Percentiles rank a stretch among this genome's conserved stretches.
phyloP scores from a whole-genome alignment of 2,888 invertebrate genomes.

The Diaperis boleti region DNA sequence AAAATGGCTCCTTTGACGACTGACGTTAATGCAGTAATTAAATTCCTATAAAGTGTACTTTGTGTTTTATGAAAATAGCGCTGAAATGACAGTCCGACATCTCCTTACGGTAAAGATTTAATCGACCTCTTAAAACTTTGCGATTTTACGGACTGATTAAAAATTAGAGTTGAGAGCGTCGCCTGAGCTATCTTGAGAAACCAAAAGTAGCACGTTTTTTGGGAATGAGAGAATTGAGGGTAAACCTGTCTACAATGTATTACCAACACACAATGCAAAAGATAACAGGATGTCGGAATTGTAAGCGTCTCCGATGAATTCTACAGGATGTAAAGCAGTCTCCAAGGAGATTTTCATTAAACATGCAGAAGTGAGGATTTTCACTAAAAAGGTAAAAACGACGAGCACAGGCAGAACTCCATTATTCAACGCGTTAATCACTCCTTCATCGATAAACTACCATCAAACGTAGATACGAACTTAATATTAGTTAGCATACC shows the following conservation, averaged over 20 bases:
- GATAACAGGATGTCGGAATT: conserved; percentile 35
- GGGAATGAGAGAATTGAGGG: conserved; percentile 8
- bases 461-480: conserved; percentile 17
- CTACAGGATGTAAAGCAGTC: conserved; percentile 28
- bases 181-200: too few relatives aligned
- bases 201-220: conserved; percentile 7
- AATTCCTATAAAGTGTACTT: conserved; percentile 15
- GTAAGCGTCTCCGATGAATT: conserved; percentile 34
- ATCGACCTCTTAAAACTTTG: background rate
- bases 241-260: conserved; percentile 11
- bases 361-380: conserved; percentile 26
- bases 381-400: conserved; percentile 4
- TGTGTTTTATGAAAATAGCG: conserved; percentile 21
- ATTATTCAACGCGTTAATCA: background rate
- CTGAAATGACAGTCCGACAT: conserved; percentile 11
- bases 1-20: conserved; percentile 10
- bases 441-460: conserved; percentile 16
- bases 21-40: conserved; percentile 25
- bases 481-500: conserved; percentile 28
- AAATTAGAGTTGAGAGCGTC: conserved; percentile 8
- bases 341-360: conserved; percentile 29
- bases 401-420: background rate
- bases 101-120: conserved; percentile 4
- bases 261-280: conserved; percentile 22
- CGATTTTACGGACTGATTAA: background rate